Base-by-base conservation (phyloP, 2,888 invertebrate species). In the Schizotus pectinicornis region DNA sequence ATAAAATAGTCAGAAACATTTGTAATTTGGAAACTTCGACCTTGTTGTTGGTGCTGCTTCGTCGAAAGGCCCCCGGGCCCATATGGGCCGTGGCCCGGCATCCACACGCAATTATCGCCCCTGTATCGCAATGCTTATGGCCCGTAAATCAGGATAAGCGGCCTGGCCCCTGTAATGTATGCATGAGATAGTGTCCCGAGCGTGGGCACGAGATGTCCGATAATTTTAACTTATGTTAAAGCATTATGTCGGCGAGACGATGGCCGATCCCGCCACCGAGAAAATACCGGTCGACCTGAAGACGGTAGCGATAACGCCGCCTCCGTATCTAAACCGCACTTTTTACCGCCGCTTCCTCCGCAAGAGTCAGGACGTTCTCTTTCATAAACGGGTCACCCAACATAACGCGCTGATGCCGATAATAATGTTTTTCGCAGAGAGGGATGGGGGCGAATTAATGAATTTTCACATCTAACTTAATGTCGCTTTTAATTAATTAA, bases 141-240 rank as follows among this genome's bases (percentile, higher is more conserved):
- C 58, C 63, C 67, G 68, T 73, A 73, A 73, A 73, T 73, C 72
- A 72, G 72, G 72, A 71, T 72, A 72, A 71, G 67, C 65, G 66
- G 65, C 38, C 48, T 51, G 61, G 56, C 60, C 61, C 39, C 41
- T 59, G 67, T 70, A 65, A 71, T 70, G 67, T 68, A 71, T 71
- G 70, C 70, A 70, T 65, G 71, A 68, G 70, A 72, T 70, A 72
- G 63, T 61, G 66, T 57, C 57, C 65, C 62, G 63, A 60, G 67
- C 67, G 74, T 69, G 71, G 71, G 74, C 69, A 65, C 57, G 67
- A 74, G 73, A 74, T 72, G 74, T 73, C 73, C 71, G 74, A 74
- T 74, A 73, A 74, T 73, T 74, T 74, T 73, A 74, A 74, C 72
- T 74, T 74, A 74, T 73, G 74, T 73, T n/a, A 66, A 71, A 72